Percentiles rank a stretch among this genome's conserved stretches.
These are phyloP conservation scores for Steinernema khuongi DNA, from an alignment of 1,140 invertebrate genomes.

Conservation along the genomic window DNA sequence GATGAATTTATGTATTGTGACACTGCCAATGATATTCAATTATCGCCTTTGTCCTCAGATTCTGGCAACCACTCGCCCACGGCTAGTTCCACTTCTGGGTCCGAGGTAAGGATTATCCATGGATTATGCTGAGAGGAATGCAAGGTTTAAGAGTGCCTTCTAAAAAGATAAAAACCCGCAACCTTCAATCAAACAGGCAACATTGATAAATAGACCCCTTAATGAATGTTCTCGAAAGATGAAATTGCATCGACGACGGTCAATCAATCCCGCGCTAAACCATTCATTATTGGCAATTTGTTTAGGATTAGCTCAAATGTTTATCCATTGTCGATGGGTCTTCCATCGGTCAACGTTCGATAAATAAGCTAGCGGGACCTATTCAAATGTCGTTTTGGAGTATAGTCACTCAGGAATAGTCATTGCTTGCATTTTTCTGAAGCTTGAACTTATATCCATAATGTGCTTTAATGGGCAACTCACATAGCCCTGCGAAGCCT, in stretches of 20 bases:
- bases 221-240: neutral
- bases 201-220: neutral
- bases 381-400: neutral
- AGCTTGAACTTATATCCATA: too few relatives aligned
- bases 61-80: conserved; percentile 3
- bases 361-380: too few relatives aligned
- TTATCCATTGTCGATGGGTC: neutral
- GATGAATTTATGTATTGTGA: neutral
- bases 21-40: conserved; percentile 11
- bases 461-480: too few relatives aligned
- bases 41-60: conserved; percentile 10
- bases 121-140: neutral
- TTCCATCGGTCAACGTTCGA: too few relatives aligned
- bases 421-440: too few relatives aligned
- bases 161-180: neutral
- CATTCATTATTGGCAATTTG: neutral
- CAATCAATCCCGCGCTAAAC: too few relatives aligned
- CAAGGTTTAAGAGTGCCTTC: neutral
- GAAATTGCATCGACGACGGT: neutral
- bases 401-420: too few relatives aligned
- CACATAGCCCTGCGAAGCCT: too few relatives aligned
- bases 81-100: neutral
- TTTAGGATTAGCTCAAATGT: neutral
- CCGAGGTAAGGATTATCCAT: neutral
- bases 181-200: neutral